Conservation (phyloP, 2,113 vertebrate genomes). For the Thalassarche chlororhynchos region DNA sequence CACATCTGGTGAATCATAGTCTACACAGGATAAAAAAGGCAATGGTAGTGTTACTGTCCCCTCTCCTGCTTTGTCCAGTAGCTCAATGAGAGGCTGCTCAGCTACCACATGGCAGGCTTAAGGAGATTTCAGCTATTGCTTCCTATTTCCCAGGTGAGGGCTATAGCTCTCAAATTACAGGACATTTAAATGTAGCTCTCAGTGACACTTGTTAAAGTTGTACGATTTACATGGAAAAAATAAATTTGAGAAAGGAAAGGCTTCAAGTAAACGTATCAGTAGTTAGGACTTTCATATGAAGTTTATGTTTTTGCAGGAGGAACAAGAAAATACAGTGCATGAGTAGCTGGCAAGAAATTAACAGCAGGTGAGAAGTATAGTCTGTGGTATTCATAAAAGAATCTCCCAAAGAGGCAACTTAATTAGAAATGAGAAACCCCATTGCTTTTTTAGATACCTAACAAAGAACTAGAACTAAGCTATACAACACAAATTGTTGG, state of each 20-base stretch:
- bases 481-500: neutral
- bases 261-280: neutral
- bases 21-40: neutral
- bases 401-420: neutral
- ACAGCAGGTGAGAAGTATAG: neutral
- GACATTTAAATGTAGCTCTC: neutral
- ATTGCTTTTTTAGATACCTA: neutral
- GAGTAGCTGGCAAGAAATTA: neutral
- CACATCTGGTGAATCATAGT: neutral
- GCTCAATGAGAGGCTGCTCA: neutral
- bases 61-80: neutral
- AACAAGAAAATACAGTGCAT: neutral
- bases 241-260: neutral
- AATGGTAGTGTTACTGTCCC: neutral
- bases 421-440: neutral
- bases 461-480: neutral
- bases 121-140: neutral
- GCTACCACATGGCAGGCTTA: neutral
- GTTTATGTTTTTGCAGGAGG: neutral
- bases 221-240: neutral
- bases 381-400: neutral
- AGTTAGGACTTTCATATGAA: neutral
- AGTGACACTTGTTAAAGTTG: neutral
- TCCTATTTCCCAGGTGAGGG: neutral
- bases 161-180: neutral